phyloP scores from a whole-genome alignment of 1,140 invertebrate genomes.

The Drosophila equinoxialis region DNA sequence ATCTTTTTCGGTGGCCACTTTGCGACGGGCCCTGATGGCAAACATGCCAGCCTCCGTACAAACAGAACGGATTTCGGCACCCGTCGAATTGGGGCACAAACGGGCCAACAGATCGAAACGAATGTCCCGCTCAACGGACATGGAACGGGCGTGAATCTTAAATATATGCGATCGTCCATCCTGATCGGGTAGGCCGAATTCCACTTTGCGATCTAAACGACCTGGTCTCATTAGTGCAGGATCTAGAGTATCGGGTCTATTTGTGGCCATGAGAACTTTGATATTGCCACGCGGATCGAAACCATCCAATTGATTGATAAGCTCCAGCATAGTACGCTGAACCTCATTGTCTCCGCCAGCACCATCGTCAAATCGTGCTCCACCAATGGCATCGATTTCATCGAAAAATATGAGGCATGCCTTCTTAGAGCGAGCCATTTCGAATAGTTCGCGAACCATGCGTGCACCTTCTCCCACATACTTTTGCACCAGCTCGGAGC shows the following conservation, averaged over 20 bases:
- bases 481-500: constrained; percentile 95
- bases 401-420: constrained; percentile 99
- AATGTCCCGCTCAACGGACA: constrained; percentile 99
- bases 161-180: constrained; percentile 99
- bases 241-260: constrained; percentile 98
- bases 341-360: constrained; percentile 99
- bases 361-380: constrained; percentile 98
- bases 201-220: constrained; percentile 98
- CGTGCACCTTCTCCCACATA: constrained; percentile 99
- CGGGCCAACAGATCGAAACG: constrained; percentile 98
- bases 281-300: constrained; percentile 99
- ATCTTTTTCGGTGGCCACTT: constrained; percentile 99
- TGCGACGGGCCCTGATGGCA: constrained; percentile 98
- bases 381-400: constrained; percentile 99
- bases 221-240: constrained; percentile 99
- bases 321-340: constrained; percentile 99
- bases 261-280: constrained; percentile 99
- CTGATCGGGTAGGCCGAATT: constrained; percentile 98
- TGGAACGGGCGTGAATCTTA: constrained; percentile 99
- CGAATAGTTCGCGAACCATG: constrained; percentile 99
- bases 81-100: constrained; percentile 98
- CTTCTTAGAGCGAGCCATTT: constrained; percentile 99
- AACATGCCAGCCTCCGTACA: constrained; percentile 99
- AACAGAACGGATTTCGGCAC: constrained; percentile 98
- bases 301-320: constrained; percentile 99